A percentile compares a stretch with the other conserved stretches of the same genome.
Conservation (phyloP, 2,113 vertebrate genomes). For the Pimephales promelas region DNA sequence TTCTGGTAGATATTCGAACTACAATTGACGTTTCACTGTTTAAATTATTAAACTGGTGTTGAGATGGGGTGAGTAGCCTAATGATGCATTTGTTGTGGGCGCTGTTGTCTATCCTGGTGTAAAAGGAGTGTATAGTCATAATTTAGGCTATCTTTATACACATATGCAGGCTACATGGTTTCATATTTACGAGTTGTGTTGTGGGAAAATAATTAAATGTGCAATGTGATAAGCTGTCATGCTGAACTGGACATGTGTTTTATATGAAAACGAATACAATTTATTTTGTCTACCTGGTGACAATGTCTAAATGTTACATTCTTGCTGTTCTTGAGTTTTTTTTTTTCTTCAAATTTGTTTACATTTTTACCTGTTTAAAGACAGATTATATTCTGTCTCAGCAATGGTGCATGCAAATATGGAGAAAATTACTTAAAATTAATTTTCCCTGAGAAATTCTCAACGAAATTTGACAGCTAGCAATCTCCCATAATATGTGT, state of each 20-base stretch:
- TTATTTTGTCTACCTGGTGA: neutral
- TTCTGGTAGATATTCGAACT: conserved; percentile 25
- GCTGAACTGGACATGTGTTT: neutral
- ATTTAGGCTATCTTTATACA: neutral
- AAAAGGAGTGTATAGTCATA: neutral
- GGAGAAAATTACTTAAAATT: neutral
- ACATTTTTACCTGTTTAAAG: neutral
- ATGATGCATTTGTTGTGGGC: neutral
- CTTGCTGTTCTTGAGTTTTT: neutral
- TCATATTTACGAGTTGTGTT: neutral
- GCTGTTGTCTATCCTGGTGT: neutral
- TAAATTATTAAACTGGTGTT: neutral
- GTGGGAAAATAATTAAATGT: neutral
- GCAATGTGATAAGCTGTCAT: neutral
- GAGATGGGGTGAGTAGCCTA: no score
- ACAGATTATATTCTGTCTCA: neutral
- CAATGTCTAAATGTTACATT: neutral
- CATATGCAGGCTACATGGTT: neutral
- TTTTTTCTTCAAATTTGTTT: neutral
- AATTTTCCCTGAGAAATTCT: neutral
- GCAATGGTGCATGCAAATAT: neutral
- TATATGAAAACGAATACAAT: neutral
- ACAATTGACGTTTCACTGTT: neutral
- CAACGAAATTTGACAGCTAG: neutral
- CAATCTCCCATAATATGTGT: neutral